Conservation (phyloP, 2,888 invertebrate genomes). For the Trissolcus japonicus region DNA sequence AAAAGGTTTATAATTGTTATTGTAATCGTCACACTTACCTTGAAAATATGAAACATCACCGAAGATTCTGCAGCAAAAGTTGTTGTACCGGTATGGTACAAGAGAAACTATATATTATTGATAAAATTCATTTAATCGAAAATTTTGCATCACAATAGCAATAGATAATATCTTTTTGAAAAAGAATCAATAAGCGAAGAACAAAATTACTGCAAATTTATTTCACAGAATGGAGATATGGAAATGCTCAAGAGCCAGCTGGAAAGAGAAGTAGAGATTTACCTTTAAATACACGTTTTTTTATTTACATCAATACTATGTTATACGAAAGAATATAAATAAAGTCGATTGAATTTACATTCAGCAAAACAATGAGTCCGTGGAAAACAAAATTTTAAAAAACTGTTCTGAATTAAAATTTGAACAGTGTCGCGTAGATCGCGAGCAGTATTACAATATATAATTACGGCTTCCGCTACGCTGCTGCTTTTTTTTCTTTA, state of each 20-base stretch:
- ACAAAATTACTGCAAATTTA: neutral
- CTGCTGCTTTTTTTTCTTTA: slow-evolving; percentile 12
- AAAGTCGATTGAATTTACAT: slow-evolving; percentile 47
- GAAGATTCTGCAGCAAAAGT: too few species aligned
- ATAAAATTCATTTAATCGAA: too few species aligned
- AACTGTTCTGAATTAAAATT: slow-evolving; percentile 43
- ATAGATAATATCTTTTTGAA: too few species aligned
- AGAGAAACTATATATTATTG: too few species aligned
- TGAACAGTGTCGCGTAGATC: slow-evolving; percentile 28
- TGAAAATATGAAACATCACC: too few species aligned
- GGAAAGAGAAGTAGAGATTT: neutral
- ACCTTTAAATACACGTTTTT: slow-evolving; percentile 49
- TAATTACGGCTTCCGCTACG: slow-evolving; percentile 41
- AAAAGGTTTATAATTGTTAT: too few species aligned
- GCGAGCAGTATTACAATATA: slow-evolving; percentile 52
- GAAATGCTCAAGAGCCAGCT: neutral
- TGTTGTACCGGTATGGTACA: too few species aligned
- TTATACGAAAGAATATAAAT: slow-evolving; percentile 47
- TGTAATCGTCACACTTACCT: too few species aligned
- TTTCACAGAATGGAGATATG: neutral
- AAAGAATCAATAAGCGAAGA: too few species aligned
- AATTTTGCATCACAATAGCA: too few species aligned
- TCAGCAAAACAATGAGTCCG: slow-evolving; percentile 41
- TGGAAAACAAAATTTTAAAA: slow-evolving; percentile 23
- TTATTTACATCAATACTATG: slow-evolving; percentile 48